phyloP scores from a whole-genome alignment of 2,797 vertebrate species.

The Novumbra hubbsi region DNA sequence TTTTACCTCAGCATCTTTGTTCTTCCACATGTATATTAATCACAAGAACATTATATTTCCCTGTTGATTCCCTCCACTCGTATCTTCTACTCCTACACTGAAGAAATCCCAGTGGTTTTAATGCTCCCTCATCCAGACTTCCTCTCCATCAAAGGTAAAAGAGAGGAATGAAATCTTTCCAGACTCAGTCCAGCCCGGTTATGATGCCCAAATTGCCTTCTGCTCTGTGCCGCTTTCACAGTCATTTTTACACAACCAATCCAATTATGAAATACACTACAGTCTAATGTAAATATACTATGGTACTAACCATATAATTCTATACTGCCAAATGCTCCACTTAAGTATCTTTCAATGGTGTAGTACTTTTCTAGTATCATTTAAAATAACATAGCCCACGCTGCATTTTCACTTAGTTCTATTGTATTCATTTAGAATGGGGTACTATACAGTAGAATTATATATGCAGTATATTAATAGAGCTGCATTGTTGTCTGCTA shows the following conservation, averaged over 20 bases:
- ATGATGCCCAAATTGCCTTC: not conserved
- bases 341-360: too few relatives aligned
- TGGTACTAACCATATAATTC: not conserved
- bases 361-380: too few relatives aligned
- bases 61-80: not conserved
- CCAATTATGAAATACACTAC: too few relatives aligned
- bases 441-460: too few relatives aligned
- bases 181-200: not conserved
- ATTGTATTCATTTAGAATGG: too few relatives aligned
- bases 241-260: not conserved
- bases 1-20: not conserved
- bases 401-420: too few relatives aligned
- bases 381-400: too few relatives aligned
- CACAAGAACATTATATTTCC: not conserved
- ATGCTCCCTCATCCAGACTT: not conserved
- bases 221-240: not conserved
- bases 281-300: too few relatives aligned
- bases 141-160: not conserved
- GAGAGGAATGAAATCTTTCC: not conserved
- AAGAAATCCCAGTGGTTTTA: not conserved
- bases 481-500: too few relatives aligned
- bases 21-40: not conserved
- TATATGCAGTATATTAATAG: too few relatives aligned
- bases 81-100: not conserved
- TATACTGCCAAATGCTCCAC: not conserved